phyloP scores from a whole-genome alignment of 2,797 vertebrate species.

The Myotis daubentonii region DNA sequence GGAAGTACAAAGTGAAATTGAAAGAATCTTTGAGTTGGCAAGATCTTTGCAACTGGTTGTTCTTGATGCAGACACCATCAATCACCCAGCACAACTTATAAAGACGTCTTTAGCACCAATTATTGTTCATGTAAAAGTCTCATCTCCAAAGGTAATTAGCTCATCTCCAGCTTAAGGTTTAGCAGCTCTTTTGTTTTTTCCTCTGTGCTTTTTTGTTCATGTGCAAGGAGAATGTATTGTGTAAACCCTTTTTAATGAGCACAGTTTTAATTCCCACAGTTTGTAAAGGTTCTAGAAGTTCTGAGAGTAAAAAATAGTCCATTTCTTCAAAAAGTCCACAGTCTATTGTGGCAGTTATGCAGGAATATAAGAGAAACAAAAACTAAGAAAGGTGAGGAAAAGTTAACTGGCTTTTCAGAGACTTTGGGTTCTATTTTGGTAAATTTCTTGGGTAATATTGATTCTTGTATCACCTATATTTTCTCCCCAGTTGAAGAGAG shows the following conservation, averaged over 20 bases:
- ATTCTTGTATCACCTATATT: constrained; percentile 4
- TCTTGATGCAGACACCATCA: constrained; percentile 98
- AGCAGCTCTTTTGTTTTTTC: constrained; percentile 20
- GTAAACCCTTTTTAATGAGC: neutral
- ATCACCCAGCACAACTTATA: constrained; percentile 97
- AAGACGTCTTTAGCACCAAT: constrained; percentile 99
- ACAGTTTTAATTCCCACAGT: constrained; percentile 5
- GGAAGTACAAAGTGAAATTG: constrained; percentile 98
- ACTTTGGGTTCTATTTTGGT: neutral
- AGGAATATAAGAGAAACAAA: constrained; percentile 26
- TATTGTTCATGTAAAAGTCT: constrained; percentile 98
- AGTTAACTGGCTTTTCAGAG: neutral
- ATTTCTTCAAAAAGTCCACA: neutral
- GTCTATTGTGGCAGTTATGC: neutral
- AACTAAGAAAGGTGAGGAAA: neutral
- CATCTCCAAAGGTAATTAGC: constrained; percentile 94
- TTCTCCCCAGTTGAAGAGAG: neutral
- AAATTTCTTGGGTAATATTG: neutral
- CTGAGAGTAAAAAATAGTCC: neutral
- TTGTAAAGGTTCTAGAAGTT: constrained; percentile 16
- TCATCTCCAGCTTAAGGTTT: neutral
- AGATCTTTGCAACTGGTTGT: constrained; percentile 97
- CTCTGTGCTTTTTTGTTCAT: constrained; percentile 5
- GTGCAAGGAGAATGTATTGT: constrained; percentile 4
- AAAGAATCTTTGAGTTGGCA: constrained; percentile 98